These are phyloP conservation scores for Porites evermanni DNA, from an alignment of 92 coral and sea anemone genomes.

Conservation along the genomic window DNA sequence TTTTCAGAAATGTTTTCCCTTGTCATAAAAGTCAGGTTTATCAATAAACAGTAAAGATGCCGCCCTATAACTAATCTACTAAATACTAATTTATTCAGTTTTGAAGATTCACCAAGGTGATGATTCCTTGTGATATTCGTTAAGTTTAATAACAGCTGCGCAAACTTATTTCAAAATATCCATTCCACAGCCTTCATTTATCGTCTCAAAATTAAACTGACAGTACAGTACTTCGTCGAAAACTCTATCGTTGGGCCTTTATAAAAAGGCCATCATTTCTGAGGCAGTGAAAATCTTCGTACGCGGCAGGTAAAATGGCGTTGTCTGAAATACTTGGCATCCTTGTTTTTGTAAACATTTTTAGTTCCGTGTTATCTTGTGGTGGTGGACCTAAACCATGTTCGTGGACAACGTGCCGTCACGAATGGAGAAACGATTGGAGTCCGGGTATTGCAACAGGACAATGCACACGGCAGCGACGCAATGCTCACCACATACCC, in stretches of 20 bases:
- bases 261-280: neutral
- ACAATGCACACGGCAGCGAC: conserved; percentile 66
- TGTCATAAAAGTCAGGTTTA: too few relatives aligned
- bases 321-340: neutral
- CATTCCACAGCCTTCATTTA: neutral
- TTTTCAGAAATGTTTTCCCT: too few relatives aligned
- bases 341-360: neutral
- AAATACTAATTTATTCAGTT: neutral
- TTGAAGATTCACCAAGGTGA: neutral
- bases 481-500: conserved; percentile 66
- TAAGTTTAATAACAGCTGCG: conserved; percentile 2
- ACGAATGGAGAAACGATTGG: conserved; percentile 86
- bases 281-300: too few relatives aligned
- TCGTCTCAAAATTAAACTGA: neutral
- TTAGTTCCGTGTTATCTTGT: conserved; percentile 8
- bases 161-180: conserved; percentile 4
- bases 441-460: conserved; percentile 71
- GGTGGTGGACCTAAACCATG: conserved; percentile 76
- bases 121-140: neutral
- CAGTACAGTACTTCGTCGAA: neutral
- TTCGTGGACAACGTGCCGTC: conserved; percentile 83
- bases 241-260: neutral
- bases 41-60: too few relatives aligned
- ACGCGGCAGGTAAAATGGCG: neutral
- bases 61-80: too few relatives aligned